Evolutionary conservation across 2,113 vertebrate species (phyloP).

Genomic region (Istiophorus platypterus): DNA sequence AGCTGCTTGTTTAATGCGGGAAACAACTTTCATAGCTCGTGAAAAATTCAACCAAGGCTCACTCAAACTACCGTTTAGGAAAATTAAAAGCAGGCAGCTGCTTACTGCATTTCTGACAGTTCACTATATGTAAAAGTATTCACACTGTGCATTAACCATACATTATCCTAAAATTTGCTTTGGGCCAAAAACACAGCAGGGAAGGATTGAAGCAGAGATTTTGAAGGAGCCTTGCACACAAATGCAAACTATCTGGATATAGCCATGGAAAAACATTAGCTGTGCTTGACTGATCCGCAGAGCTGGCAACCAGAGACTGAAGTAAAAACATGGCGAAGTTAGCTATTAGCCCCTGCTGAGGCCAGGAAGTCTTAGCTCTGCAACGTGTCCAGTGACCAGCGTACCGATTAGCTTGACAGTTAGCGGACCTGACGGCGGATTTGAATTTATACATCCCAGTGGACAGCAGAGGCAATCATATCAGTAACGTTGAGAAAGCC

Average conservation of each 20-base stretch:
- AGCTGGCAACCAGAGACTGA: slow-evolving; percentile 23
- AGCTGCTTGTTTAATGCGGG: slow-evolving; percentile 37
- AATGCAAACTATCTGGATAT: slow-evolving; percentile 19
- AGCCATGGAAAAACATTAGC: slow-evolving; percentile 29
- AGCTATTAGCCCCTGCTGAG: slow-evolving; percentile 41
- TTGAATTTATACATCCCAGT: slow-evolving; percentile 65
- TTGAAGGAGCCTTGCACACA: slow-evolving; percentile 8
- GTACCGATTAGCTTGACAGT: slow-evolving; percentile 66
- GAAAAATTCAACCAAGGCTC: slow-evolving; percentile 37
- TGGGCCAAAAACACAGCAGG: neutral
- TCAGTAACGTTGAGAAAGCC: slow-evolving; percentile 69
- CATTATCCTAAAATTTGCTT: slow-evolving; percentile 20
- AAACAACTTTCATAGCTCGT: slow-evolving; percentile 45
- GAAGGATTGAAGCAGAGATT: slow-evolving; percentile 9
- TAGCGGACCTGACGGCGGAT: slow-evolving; percentile 70
- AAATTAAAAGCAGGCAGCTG: slow-evolving; percentile 45
- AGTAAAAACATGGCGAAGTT: slow-evolving; percentile 51
- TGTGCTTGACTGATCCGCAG: slow-evolving; percentile 46
- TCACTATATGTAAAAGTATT: neutral
- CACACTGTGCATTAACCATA: neutral
- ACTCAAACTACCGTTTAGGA: slow-evolving; percentile 42
- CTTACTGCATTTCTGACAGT: slow-evolving; percentile 11
- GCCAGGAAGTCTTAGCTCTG: slow-evolving; percentile 53
- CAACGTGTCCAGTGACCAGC: slow-evolving; percentile 45
- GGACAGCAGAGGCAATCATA: slow-evolving; percentile 67